Percentiles rank a stretch among this genome's conserved stretches.
Evolutionary conservation across 2,888 invertebrate genomes (phyloP).

Genomic region (Cheilosia impressa): DNA sequence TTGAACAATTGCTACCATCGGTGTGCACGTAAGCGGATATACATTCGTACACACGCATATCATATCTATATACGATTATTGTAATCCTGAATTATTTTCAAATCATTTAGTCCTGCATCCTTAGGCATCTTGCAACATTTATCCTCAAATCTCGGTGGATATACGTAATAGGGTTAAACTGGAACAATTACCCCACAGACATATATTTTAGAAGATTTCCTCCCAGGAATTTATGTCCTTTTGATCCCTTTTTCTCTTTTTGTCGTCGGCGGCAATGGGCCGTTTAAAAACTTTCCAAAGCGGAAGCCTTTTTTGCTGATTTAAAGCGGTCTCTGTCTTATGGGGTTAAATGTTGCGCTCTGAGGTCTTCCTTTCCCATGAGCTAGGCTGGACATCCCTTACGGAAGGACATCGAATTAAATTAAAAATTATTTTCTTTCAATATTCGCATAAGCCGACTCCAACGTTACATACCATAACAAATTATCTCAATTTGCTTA

Average conservation of each 20-base stretch:
- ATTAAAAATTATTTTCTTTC: conserved; percentile 50
- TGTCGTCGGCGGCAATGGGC: conserved; percentile 16
- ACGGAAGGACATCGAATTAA: conserved; percentile 49
- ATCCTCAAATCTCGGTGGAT: conserved; percentile 27
- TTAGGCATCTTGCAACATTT: conserved; percentile 68
- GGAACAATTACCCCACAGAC: conserved; percentile 41
- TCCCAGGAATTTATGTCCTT: conserved; percentile 55
- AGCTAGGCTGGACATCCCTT: conserved; percentile 35
- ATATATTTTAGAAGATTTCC: conserved; percentile 33
- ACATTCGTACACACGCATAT: conserved; percentile 4
- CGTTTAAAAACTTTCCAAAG: conserved; percentile 16
- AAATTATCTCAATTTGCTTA: conserved; percentile 46
- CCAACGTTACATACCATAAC: conserved; percentile 10
- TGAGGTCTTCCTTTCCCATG: conserved; percentile 21
- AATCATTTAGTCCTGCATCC: conserved; percentile 70
- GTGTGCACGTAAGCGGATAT: background rate
- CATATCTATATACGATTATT: conserved; percentile 10
- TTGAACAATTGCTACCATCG: conserved; percentile 47
- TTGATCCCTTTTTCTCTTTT: conserved; percentile 52
- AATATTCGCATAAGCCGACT: conserved; percentile 16
- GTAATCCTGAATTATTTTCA: conserved; percentile 72
- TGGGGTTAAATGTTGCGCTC: conserved; percentile 50
- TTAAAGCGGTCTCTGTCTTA: conserved; percentile 46
- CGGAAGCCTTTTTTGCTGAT: conserved; percentile 31
- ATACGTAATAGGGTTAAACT: conserved; percentile 38